These are phyloP conservation scores for Acyrthosiphon pisum DNA, from an alignment of 1,140 invertebrate species.

Conservation along the genomic window DNA sequence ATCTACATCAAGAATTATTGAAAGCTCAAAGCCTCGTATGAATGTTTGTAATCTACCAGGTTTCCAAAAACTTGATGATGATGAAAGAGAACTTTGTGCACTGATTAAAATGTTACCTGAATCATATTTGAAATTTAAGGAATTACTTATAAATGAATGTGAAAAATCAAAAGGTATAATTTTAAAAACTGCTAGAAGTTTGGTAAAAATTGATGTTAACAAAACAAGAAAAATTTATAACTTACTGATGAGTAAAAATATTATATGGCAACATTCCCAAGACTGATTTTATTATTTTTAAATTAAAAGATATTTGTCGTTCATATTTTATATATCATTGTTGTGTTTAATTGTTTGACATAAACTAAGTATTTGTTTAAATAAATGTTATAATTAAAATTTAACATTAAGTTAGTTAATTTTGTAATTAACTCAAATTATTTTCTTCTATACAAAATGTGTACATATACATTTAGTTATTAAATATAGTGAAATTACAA, in stretches of 20 bases:
- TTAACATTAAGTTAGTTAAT: not conserved
- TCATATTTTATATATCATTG: not conserved
- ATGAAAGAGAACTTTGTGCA: slow-evolving; percentile 81
- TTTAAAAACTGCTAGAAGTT: slow-evolving; percentile 78
- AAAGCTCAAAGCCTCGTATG: slow-evolving; percentile 70
- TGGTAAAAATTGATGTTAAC: slow-evolving; percentile 93
- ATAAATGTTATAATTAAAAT: not conserved
- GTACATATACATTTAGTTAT: not conserved
- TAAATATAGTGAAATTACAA: no score
- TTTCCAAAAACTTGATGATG: slow-evolving; percentile 75
- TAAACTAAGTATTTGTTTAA: not conserved
- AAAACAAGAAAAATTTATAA: slow-evolving; percentile 91
- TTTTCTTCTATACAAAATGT: not conserved
- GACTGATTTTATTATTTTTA: slow-evolving; percentile 18
- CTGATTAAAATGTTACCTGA: slow-evolving; percentile 75
- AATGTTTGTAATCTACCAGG: slow-evolving; percentile 80
- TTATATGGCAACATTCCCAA: slow-evolving; percentile 58
- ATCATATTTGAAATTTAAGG: slow-evolving; percentile 80
- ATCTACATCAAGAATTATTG: slow-evolving; percentile 22
- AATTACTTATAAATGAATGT: slow-evolving; percentile 77
- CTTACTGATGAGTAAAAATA: slow-evolving; percentile 72
- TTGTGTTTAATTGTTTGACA: not conserved
- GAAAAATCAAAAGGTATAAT: slow-evolving; percentile 74
- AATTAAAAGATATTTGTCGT: not conserved
- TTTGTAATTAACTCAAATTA: not conserved